A percentile compares a stretch with the other conserved stretches of the same genome.
Evolutionary conservation across 2,888 invertebrate species (phyloP).

Genomic region (Xanthia icteritia): DNA sequence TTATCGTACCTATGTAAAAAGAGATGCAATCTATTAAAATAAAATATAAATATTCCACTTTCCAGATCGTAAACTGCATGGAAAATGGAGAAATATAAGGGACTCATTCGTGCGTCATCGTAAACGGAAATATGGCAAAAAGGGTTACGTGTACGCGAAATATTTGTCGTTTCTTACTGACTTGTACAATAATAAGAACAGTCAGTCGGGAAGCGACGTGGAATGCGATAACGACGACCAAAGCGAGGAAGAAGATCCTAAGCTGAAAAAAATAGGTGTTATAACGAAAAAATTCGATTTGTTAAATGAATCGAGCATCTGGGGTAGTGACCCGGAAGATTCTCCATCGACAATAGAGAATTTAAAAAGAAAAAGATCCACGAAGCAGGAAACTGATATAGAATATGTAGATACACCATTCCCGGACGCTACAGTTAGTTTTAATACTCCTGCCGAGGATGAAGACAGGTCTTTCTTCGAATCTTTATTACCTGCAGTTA

Average conservation of each 20-base stretch:
- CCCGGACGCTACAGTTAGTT: slow-evolving; percentile 69
- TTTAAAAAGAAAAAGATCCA: slow-evolving; percentile 72
- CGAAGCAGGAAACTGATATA: slow-evolving; percentile 64
- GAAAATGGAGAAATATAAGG: slow-evolving; percentile 87
- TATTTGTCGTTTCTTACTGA: slow-evolving; percentile 79
- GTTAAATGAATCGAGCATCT: slow-evolving; percentile 66
- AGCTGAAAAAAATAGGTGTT: slow-evolving; percentile 67
- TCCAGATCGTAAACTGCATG: slow-evolving; percentile 82
- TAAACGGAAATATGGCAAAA: slow-evolving; percentile 73
- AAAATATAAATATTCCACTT: slow-evolving; percentile 53
- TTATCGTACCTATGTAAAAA: slow-evolving; percentile 8
- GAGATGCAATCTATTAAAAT: background rate
- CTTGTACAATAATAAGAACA: slow-evolving; percentile 73
- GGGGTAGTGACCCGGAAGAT: slow-evolving; percentile 73
- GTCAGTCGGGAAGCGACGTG: slow-evolving; percentile 73
- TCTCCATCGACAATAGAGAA: slow-evolving; percentile 71
- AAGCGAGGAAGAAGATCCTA: slow-evolving; percentile 72
- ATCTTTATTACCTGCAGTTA: slow-evolving; percentile 82
- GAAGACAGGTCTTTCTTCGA: slow-evolving; percentile 85
- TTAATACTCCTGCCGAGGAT: slow-evolving; percentile 70
- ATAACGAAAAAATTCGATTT: slow-evolving; percentile 65
- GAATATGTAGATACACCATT: slow-evolving; percentile 79
- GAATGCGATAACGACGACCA: slow-evolving; percentile 71
- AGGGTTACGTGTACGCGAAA: slow-evolving; percentile 79
- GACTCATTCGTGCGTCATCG: slow-evolving; percentile 83